Conservation (phyloP, 2,888 invertebrate species). For the Eumerus sabulonum region DNA sequence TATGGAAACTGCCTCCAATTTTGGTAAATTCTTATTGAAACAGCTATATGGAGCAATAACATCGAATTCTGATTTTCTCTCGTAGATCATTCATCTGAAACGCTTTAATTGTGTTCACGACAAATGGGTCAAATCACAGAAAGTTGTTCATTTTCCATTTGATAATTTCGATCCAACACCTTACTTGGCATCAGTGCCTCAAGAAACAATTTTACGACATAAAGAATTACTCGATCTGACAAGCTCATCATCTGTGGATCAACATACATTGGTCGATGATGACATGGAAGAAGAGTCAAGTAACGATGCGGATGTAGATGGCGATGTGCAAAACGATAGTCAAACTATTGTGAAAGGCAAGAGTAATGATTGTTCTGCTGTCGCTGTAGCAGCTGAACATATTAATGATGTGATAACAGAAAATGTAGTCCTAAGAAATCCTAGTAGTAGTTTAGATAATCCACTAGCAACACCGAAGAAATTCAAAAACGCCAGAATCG, state of each 20-base stretch:
- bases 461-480: slow-evolving; percentile 56
- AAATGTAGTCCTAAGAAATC: slow-evolving; percentile 63
- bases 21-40: slow-evolving; percentile 80
- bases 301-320: slow-evolving; percentile 55
- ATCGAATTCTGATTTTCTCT: background rate
- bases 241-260: slow-evolving; percentile 69
- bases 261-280: slow-evolving; percentile 66
- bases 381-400: slow-evolving; percentile 18
- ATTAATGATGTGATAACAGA: slow-evolving; percentile 64
- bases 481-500: slow-evolving; percentile 62
- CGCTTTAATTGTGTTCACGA: slow-evolving; percentile 94
- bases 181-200: slow-evolving; percentile 90
- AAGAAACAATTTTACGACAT: slow-evolving; percentile 86
- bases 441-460: slow-evolving; percentile 60
- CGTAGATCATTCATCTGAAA: slow-evolving; percentile 93
- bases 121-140: slow-evolving; percentile 96
- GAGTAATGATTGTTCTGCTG: slow-evolving; percentile 18
- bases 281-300: slow-evolving; percentile 44
- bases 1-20: slow-evolving; percentile 94
- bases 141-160: slow-evolving; percentile 93
- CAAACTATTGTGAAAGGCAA: slow-evolving; percentile 6
- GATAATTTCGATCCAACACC: slow-evolving; percentile 92
- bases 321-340: slow-evolving; percentile 2
- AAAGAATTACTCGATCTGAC: slow-evolving; percentile 80
- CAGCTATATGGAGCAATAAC: background rate